phyloP scores from a whole-genome alignment of 2,797 vertebrate species.

The Lagorchestes hirsutus region DNA sequence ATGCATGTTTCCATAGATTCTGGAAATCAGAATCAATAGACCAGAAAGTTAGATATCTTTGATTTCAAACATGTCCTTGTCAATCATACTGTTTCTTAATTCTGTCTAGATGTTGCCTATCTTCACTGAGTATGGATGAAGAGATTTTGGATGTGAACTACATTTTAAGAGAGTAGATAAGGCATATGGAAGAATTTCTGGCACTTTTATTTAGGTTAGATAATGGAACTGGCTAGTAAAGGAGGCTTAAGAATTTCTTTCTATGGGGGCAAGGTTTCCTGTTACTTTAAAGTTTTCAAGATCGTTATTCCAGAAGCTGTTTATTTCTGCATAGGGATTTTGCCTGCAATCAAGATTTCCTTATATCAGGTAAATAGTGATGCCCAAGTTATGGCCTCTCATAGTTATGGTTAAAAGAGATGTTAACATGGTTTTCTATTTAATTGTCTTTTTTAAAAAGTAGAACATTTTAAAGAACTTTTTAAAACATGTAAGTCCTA shows the following conservation, averaged over 20 bases:
- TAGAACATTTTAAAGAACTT: background rate
- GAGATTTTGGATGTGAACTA: background rate
- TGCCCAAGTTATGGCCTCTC: background rate
- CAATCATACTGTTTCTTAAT: background rate
- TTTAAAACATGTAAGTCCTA: background rate
- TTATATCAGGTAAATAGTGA: background rate
- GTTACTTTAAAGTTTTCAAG: background rate
- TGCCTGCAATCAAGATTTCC: background rate
- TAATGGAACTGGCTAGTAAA: background rate
- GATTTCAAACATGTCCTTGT: conserved; percentile 13
- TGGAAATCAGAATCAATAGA: background rate
- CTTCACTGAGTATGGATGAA: background rate
- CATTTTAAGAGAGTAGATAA: background rate
- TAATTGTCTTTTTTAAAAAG: background rate
- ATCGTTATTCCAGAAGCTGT: background rate
- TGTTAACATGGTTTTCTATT: background rate
- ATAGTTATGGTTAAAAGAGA: too few species aligned
- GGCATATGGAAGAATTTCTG: background rate
- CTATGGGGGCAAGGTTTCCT: background rate
- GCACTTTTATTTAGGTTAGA: background rate
- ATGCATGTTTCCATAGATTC: background rate
- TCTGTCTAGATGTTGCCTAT: background rate
- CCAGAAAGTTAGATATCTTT: background rate
- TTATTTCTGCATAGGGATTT: background rate
- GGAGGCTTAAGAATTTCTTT: background rate